Evolutionary conservation across 2,888 invertebrate genomes (phyloP), one percentile per base, ranked within the genome.

Genomic region (Metallyticus violacea): DNA sequence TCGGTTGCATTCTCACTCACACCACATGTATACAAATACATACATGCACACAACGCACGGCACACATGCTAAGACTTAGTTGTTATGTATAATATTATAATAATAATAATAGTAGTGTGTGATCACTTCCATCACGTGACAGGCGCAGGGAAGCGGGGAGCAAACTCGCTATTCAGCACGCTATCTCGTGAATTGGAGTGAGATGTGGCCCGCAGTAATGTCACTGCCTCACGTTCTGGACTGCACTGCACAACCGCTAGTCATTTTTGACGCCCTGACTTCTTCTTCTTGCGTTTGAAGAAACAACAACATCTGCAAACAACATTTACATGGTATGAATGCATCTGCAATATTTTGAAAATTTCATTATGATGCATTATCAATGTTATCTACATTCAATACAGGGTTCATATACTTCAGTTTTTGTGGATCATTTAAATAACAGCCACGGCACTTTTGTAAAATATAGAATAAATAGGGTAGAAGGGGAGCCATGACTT

Each of bases 211-310:
- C 94, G 93, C 89, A 94, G 92, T 91, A 94, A 91, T 88, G 94
- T 94, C 88, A 94, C 94, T 89, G 94, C 94, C 91, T 94, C 94
- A 91, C 94, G 93, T 92, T 94, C 94, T 90, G 94, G 94, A 91
- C 93, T 94, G 92, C 94, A 94, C 92, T 94, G 93, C 90, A 94
- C 93, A 92, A 94, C 93, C 91, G 94, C 95, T 95, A 96, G 97
- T 97, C 97, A 97, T 95, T 97, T 97, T 93, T 96, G 96, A 91
- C 97, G 95, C 89, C 96, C 95, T 92, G 96, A 96, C 96, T 98
- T 98, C 96, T 99, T 99, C 97, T 98, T 98, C 97, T 98, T 98
- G 93, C 98, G 96, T 93, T 98, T 98, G 95, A 98, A 98, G 95
- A 99, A 99, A 94, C 98, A 99, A 94, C 99, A 99, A 95, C 99